A percentile compares a stretch with the other conserved stretches of the same genome.
Evolutionary conservation across 2,797 vertebrate genomes (phyloP).

Genomic region (Nannoperca australis): DNA sequence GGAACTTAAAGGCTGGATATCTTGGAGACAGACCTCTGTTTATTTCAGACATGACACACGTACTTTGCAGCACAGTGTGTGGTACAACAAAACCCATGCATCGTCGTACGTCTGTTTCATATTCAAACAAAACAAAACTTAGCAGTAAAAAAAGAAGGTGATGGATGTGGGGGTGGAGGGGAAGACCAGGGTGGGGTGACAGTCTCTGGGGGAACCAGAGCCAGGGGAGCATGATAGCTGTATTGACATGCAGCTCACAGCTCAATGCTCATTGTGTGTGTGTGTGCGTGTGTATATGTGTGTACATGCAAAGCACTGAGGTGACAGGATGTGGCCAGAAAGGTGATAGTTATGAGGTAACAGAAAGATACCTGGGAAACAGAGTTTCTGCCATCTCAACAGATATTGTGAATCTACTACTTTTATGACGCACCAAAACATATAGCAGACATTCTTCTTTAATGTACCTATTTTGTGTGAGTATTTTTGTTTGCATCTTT

Average conservation of each 20-base stretch:
- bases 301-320: constrained; percentile 46
- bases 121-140: constrained; percentile 81
- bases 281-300: constrained; percentile 27
- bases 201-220: constrained; percentile 65
- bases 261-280: constrained; percentile 50
- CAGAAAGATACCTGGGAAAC: constrained; percentile 53
- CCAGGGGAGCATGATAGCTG: constrained; percentile 38
- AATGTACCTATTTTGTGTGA: not conserved
- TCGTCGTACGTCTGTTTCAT: constrained; percentile 63
- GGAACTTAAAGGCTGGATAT: not conserved
- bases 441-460: not conserved
- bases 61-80: not conserved
- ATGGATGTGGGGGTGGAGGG: constrained; percentile 54
- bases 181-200: constrained; percentile 73
- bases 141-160: constrained; percentile 32
- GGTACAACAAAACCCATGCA: not conserved
- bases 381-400: not conserved
- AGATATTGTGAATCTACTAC: not conserved
- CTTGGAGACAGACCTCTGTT: not conserved
- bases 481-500: not conserved
- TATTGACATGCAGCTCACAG: constrained; percentile 58
- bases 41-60: not conserved
- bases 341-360: constrained; percentile 50
- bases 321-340: constrained; percentile 67
- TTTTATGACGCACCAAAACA: not conserved